Evolutionary conservation across 2,113 vertebrate species (phyloP).

Genomic region (Asarcornis scutulata): DNA sequence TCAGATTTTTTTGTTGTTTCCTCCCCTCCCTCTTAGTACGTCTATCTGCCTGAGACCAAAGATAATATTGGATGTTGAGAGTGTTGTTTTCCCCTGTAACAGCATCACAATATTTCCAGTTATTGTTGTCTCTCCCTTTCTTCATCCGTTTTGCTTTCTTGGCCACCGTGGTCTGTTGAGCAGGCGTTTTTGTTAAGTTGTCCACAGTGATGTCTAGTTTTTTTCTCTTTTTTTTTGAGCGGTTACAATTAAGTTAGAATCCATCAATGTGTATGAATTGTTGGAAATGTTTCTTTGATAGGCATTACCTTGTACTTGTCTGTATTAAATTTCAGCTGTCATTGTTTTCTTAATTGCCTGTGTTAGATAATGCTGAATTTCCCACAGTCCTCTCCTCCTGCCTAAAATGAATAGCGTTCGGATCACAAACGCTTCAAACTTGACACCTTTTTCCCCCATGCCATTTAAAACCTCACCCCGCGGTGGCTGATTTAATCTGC

Average conservation of each 20-base stretch:
- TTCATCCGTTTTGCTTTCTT: conserved; percentile 7
- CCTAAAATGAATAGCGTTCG: conserved; percentile 69
- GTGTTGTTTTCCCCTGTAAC: background rate
- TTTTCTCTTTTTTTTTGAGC: conserved; percentile 18
- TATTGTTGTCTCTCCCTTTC: conserved; percentile 22
- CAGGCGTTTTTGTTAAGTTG: conserved; percentile 62
- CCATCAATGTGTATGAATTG: conserved; percentile 60
- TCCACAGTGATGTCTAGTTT: conserved; percentile 52
- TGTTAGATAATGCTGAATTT: conserved; percentile 69
- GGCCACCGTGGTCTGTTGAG: background rate
- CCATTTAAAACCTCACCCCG: conserved; percentile 63
- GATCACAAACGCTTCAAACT: conserved; percentile 65
- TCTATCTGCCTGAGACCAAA: background rate
- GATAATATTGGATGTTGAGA: background rate
- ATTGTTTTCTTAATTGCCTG: conserved; percentile 76
- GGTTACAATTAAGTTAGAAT: conserved; percentile 70
- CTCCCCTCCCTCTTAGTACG: background rate
- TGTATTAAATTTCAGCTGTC: conserved; percentile 76
- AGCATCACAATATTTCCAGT: conserved; percentile 15
- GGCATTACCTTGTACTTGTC: conserved; percentile 67
- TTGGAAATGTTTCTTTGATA: conserved; percentile 68
- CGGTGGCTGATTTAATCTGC: conserved; percentile 49
- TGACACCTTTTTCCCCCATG: conserved; percentile 63
- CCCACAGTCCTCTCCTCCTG: conserved; percentile 64
- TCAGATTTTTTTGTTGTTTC: background rate